Conservation (phyloP, 1,140 invertebrate genomes). For the Agrilus planipennis region DNA sequence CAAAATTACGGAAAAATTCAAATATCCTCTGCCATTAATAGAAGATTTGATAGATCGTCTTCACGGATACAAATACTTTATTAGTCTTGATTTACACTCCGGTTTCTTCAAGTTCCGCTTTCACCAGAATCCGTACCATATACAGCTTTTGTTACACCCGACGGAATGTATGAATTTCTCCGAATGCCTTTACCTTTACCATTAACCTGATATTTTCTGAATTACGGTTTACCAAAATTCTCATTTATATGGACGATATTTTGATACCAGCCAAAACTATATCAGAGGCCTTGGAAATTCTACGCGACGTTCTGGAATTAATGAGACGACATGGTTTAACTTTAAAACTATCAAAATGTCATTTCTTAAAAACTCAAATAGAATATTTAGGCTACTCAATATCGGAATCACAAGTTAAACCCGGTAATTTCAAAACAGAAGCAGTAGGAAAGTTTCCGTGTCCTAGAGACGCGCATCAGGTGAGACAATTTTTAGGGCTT, state of each 20-base stretch:
- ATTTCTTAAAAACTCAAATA: constrained; percentile 1
- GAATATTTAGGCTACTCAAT: constrained; percentile 10
- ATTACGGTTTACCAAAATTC: constrained; percentile 21
- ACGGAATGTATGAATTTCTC: constrained; percentile 33
- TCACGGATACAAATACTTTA: constrained; percentile 12
- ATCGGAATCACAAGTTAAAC: constrained; percentile 5
- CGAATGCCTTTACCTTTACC: constrained; percentile 32
- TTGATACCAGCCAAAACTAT: constrained; percentile 16
- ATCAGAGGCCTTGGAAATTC: constrained; percentile 13
- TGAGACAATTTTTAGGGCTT: constrained; percentile 24
- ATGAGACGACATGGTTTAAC: constrained; percentile 1
- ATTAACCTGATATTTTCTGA: constrained; percentile 24
- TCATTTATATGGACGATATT: constrained; percentile 24
- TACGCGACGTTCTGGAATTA: constrained; percentile 15
- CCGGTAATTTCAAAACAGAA: constrained; percentile 5
- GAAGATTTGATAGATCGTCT: constrained; percentile 8
- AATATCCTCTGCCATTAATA: constrained; percentile 15
- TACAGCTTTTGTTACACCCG: constrained; percentile 33
- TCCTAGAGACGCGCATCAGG: constrained; percentile 14
- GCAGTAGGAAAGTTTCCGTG: constrained; percentile 9
- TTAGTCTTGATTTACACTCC: constrained; percentile 14
- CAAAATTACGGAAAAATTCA: constrained; percentile 15
- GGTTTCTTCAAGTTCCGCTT: constrained; percentile 20
- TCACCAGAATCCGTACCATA: constrained; percentile 26
- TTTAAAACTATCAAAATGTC: constrained; percentile 9